Percentiles rank a stretch among this genome's conserved stretches.
phyloP scores from a whole-genome alignment of 2,113 vertebrate genomes.

The Gobius niger region DNA sequence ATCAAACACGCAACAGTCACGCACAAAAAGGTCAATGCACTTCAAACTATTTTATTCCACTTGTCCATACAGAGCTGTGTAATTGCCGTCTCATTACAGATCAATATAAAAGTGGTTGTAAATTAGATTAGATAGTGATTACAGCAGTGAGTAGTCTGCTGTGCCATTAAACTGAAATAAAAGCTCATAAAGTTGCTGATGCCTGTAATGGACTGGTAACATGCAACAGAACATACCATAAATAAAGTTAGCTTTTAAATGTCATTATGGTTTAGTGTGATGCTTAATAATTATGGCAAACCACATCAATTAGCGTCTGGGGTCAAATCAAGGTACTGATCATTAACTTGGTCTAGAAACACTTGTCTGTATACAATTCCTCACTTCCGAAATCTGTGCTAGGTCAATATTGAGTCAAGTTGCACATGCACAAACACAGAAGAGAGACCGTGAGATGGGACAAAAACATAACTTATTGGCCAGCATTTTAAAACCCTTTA shows the following conservation, averaged over 20 bases:
- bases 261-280: not conserved
- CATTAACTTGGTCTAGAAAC: not conserved
- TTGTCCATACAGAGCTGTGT: slow-evolving; percentile 28
- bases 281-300: not conserved
- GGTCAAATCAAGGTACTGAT: not conserved
- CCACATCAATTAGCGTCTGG: not conserved
- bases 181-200: slow-evolving; percentile 22
- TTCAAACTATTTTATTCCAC: slow-evolving; percentile 3
- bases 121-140: slow-evolving; percentile 34
- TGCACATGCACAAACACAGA: too few relatives aligned
- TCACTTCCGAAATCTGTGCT: too few relatives aligned
- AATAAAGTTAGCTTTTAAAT: not conserved
- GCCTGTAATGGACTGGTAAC: slow-evolving; percentile 16
- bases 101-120: slow-evolving; percentile 33
- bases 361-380: too few relatives aligned
- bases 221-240: slow-evolving; percentile 9
- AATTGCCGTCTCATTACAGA: slow-evolving; percentile 50
- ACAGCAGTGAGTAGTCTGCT: slow-evolving; percentile 20
- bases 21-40: slow-evolving; percentile 40
- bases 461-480: too few relatives aligned
- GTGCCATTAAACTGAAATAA: slow-evolving; percentile 47
- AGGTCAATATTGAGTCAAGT: too few relatives aligned
- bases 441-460: too few relatives aligned
- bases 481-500: too few relatives aligned
- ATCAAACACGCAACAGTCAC: slow-evolving; percentile 18